These are phyloP conservation scores for Glaucidium brasilianum DNA, from an alignment of 2,113 vertebrate species.

Conservation along the genomic window DNA sequence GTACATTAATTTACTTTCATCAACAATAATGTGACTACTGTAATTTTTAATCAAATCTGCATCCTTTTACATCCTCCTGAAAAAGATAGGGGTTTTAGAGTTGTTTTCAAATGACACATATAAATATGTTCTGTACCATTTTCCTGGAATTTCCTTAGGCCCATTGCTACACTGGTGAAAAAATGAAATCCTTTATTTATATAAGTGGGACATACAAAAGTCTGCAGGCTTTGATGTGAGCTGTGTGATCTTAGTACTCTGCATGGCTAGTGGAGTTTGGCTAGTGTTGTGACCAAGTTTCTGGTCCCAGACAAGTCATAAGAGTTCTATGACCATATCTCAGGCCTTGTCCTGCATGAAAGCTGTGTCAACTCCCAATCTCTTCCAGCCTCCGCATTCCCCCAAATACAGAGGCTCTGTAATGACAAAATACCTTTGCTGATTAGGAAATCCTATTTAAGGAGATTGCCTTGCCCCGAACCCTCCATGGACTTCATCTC, in stretches of 20 bases:
- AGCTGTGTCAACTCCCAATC: not conserved
- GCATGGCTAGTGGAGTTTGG: not conserved
- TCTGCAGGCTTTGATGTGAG: not conserved
- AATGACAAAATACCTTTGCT: not conserved
- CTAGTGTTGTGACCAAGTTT: not conserved
- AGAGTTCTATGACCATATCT: not conserved
- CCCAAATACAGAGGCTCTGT: not conserved
- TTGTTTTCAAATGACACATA: not conserved
- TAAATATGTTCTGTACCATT: not conserved
- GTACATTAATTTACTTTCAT: not conserved
- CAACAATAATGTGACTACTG: not conserved
- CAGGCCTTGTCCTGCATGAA: not conserved
- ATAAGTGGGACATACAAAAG: no score
- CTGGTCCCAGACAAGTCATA: not conserved
- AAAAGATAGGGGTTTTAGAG: not conserved
- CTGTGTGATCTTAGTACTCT: not conserved
- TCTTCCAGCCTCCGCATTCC: not conserved
- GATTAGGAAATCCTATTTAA: accelerated
- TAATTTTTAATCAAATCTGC: not conserved
- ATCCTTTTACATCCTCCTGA: not conserved
- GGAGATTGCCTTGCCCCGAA: not conserved
- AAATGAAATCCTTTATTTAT: not conserved
- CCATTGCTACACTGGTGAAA: not conserved
- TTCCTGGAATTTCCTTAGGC: not conserved
- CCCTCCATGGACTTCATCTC: not conserved